Percentiles rank a stretch among this genome's conserved stretches.
Conservation (phyloP, 2,797 vertebrate genomes). For the Pseudomugil gertrudae region DNA sequence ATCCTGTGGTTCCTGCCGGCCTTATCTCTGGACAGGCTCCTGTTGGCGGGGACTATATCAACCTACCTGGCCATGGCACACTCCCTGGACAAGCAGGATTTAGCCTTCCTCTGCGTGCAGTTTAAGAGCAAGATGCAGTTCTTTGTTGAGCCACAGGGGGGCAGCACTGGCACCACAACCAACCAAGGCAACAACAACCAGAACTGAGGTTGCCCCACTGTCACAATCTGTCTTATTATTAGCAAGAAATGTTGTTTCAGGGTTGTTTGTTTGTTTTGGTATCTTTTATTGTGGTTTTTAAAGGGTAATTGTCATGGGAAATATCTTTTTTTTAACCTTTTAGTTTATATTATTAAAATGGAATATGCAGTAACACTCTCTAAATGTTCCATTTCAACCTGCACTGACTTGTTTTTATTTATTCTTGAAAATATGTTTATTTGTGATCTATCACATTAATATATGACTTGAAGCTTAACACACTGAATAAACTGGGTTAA, state of each 20-base stretch:
- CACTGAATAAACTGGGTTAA: neutral
- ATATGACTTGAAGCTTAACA: constrained; percentile 3
- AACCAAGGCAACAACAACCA: constrained; percentile 12
- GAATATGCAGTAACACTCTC: neutral
- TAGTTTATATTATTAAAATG: neutral
- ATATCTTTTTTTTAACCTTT: neutral
- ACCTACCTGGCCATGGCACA: constrained; percentile 87
- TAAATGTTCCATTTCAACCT: neutral
- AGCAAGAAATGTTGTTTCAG: constrained; percentile 1
- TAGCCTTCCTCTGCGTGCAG: constrained; percentile 84
- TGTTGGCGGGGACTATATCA: constrained; percentile 84
- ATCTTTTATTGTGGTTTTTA: constrained; percentile 2
- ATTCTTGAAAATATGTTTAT: neutral
- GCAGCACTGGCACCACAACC: neutral
- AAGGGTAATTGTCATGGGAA: neutral
- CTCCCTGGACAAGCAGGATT: constrained; percentile 89
- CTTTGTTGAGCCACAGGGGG: constrained; percentile 65
- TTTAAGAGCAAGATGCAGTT: constrained; percentile 84
- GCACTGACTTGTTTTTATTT: neutral
- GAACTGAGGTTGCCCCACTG: constrained; percentile 27
- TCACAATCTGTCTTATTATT: neutral
- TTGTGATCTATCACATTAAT: neutral
- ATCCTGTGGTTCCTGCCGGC: constrained; percentile 91
- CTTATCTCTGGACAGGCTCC: constrained; percentile 87
- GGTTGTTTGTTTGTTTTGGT: neutral